Percentiles rank a stretch among this genome's conserved stretches.
Evolutionary conservation across 2,113 vertebrate genomes (phyloP).

Genomic region (Pelvicachromis taeniatus): DNA sequence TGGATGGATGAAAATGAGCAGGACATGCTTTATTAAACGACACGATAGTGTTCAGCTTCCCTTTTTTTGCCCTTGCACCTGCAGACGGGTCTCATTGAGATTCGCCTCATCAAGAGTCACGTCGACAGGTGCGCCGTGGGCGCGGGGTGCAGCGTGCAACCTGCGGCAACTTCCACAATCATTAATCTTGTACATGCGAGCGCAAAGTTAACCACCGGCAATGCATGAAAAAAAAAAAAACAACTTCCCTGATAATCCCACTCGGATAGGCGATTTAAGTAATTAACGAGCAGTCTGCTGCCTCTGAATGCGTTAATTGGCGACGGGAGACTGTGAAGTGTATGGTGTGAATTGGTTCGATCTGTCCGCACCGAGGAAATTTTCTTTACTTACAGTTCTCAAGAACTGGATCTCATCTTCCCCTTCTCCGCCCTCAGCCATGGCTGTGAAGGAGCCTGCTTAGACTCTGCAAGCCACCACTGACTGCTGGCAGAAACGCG

Average conservation of each 20-base stretch:
- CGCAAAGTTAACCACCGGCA: background rate
- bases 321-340: background rate
- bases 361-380: conserved; percentile 18
- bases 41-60: background rate
- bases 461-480: conserved; percentile 82
- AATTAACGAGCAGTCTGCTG: background rate
- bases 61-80: conserved; percentile 44
- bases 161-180: conserved; percentile 25
- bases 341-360: background rate
- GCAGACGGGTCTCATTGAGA: conserved; percentile 47
- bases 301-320: background rate
- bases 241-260: conserved; percentile 22
- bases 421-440: conserved; percentile 95
- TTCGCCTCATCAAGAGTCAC: conserved; percentile 33
- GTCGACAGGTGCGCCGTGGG: conserved; percentile 62
- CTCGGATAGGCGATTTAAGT: background rate
- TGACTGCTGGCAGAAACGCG: conserved; percentile 76
- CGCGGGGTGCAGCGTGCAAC: conserved; percentile 1
- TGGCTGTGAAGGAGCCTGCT: conserved; percentile 88
- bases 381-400: conserved; percentile 89
- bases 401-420: conserved; percentile 99
- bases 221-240: background rate
- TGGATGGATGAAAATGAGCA: background rate
- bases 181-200: background rate
- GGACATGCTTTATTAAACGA: background rate